phyloP scores from a whole-genome alignment of 2,113 vertebrate species.

The Tragulus kanchil region DNA sequence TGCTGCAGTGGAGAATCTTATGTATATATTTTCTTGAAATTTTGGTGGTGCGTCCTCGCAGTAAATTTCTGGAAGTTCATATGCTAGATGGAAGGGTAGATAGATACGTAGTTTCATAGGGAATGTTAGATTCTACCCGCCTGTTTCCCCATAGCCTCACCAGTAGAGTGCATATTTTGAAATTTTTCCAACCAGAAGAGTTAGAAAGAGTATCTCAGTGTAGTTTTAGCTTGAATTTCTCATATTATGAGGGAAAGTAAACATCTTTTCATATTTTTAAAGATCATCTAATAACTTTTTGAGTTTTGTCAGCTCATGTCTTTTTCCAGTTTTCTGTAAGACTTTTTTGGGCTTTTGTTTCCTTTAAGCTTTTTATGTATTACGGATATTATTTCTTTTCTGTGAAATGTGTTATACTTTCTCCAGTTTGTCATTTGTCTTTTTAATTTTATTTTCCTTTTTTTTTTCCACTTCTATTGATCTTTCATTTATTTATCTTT shows the following conservation, averaged over 20 bases:
- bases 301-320: background rate
- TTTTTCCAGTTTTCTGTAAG: background rate
- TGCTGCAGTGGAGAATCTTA: background rate
- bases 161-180: background rate
- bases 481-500: too few species aligned
- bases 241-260: conserved; percentile 19
- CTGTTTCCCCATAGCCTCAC: background rate
- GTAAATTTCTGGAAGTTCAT: background rate
- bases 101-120: background rate
- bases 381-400: background rate
- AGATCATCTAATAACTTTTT: conserved; percentile 11
- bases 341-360: conserved; percentile 40
- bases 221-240: conserved; percentile 52
- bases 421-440: conserved; percentile 28
- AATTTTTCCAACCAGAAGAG: background rate
- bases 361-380: background rate
- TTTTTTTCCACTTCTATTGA: too few species aligned
- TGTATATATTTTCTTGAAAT: background rate
- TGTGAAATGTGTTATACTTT: conserved; percentile 48
- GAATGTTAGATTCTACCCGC: background rate
- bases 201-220: background rate
- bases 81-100: conserved; percentile 19
- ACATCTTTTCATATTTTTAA: conserved; percentile 46
- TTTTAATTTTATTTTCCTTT: background rate
- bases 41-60: background rate